Conservation (phyloP, 2,113 vertebrate species). For the Macquaria ambigua region DNA sequence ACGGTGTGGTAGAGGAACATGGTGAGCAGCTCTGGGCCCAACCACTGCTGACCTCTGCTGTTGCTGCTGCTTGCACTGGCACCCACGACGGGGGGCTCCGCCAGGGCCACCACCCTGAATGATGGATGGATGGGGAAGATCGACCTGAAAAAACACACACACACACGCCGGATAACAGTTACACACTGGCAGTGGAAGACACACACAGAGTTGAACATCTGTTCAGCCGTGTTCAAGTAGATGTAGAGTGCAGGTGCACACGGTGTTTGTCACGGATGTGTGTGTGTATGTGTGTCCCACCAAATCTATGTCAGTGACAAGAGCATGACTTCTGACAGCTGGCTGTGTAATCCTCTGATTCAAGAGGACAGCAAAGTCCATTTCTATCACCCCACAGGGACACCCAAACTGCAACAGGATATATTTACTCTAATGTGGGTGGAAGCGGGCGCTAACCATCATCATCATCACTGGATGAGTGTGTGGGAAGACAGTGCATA, state of each 20-base stretch:
- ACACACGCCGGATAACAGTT: not conserved
- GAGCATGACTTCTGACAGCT: slow-evolving; percentile 66
- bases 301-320: slow-evolving; percentile 43
- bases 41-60: slow-evolving; percentile 91
- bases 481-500: slow-evolving; percentile 34
- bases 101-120: slow-evolving; percentile 94
- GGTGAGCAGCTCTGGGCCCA: slow-evolving; percentile 94
- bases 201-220: slow-evolving; percentile 23
- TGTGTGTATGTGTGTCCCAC: slow-evolving; percentile 24
- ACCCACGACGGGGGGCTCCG: slow-evolving; percentile 91
- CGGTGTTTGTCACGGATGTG: slow-evolving; percentile 7
- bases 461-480: slow-evolving; percentile 11
- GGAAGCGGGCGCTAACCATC: slow-evolving; percentile 8
- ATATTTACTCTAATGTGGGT: slow-evolving; percentile 58
- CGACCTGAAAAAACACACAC: slow-evolving; percentile 80
- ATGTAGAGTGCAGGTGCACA: slow-evolving; percentile 25
- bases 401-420: slow-evolving; percentile 40
- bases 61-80: not conserved
- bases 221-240: slow-evolving; percentile 22
- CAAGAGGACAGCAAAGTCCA: slow-evolving; percentile 71
- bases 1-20: slow-evolving; percentile 95
- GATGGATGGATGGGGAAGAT: slow-evolving; percentile 94
- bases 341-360: slow-evolving; percentile 70
- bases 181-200: not conserved
- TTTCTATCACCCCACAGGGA: slow-evolving; percentile 50